Evolutionary conservation across 2,797 vertebrate species (phyloP), one percentile per base, ranked within the genome.

Genomic region (Propithecus deckenii): DNA sequence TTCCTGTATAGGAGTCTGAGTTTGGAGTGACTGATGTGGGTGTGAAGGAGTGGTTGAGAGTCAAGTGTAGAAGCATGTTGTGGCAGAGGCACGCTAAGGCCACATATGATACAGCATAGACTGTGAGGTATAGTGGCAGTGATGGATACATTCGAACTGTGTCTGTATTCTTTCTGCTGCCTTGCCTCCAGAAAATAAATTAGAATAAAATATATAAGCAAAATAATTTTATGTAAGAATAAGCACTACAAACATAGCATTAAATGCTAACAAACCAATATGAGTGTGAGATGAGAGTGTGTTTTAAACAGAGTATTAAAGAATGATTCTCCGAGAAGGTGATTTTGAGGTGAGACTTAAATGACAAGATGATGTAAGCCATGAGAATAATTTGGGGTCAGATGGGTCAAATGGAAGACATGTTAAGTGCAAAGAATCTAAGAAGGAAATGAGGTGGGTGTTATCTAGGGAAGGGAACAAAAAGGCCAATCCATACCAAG

Each of bases 11-110:
- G 48, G 20, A n/a, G 28, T 72, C 7, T 65, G 32, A 18, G 1
- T 72, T n/a, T 63, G 23, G 17, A 35, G 32, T 46, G 8, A 43
- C 52, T 7, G 18, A 50, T 2, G 0, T 28, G 1, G 15, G 6
- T 23, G 2, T 28, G 35, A 32, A 20, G n/a, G 18, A 57, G 1
- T 30, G 52, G 3, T 7, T 75, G 71, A 32, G 28, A 20, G 59
- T 55, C 14, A 14, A 0, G 0, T 10, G 11, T 59, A 11, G 30
- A 17, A 38, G 1, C 17, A 1, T 1, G 6, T 14, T 15, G 1
- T 5, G 4, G 20, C 38, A 7, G 14, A 5, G 5, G 20, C 10
- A 0, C 30, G 12, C 55, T 5, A 43, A 46, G 8, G 32, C 5
- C 5, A 13, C 0, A 0, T 7, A 17, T 43, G 17, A 15, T 79